Evolutionary conservation across 2,888 invertebrate genomes (phyloP).

Genomic region (Cataglyphis albicans): DNA sequence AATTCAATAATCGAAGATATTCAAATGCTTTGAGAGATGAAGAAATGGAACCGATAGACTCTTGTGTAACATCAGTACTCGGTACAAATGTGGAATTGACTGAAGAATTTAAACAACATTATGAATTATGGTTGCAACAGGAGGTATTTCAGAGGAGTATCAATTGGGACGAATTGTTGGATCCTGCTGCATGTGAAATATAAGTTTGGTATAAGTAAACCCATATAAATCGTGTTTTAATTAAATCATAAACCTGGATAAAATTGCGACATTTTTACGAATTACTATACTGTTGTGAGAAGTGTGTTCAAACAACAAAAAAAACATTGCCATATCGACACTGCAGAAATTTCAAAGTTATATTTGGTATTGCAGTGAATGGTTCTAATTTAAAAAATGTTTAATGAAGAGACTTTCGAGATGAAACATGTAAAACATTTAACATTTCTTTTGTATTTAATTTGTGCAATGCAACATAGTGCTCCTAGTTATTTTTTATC

Average conservation of each 20-base stretch:
- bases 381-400: constrained; percentile 69
- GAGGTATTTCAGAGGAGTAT: constrained; percentile 97
- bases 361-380: constrained; percentile 66
- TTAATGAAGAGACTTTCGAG: constrained; percentile 56
- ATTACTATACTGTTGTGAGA: constrained; percentile 65
- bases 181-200: constrained; percentile 80
- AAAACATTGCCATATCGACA: constrained; percentile 72
- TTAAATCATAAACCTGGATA: constrained; percentile 67
- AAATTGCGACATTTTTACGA: constrained; percentile 72
- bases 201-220: constrained; percentile 73
- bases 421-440: constrained; percentile 45
- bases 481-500: constrained; percentile 67
- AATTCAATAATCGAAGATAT: constrained; percentile 97
- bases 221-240: constrained; percentile 68
- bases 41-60: constrained; percentile 91
- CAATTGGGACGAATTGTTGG: constrained; percentile 90
- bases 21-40: constrained; percentile 86
- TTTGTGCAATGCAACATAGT: constrained; percentile 65
- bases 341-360: constrained; percentile 59
- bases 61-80: constrained; percentile 93
- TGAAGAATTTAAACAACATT: constrained; percentile 96
- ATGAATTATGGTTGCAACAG: constrained; percentile 97
- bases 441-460: constrained; percentile 61
- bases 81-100: constrained; percentile 93
- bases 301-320: constrained; percentile 67